Base-by-base conservation (phyloP, 2,113 vertebrate species). In the Ageneiosus marmoratus region DNA sequence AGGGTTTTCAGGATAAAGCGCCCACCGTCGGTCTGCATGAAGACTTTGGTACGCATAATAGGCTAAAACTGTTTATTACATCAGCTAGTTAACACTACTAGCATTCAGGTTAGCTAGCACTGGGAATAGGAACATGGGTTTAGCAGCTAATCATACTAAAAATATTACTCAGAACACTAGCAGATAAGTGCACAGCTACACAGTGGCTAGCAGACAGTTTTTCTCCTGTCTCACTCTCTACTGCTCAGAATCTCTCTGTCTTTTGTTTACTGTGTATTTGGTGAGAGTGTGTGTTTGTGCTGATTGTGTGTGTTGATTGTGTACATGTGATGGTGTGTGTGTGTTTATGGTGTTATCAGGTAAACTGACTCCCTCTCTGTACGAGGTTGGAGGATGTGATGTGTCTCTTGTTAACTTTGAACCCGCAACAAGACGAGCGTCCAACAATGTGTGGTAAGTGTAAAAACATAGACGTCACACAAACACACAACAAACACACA, bases 331-430 rank as follows among this genome's bases (percentile, higher is more conserved):
- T 41, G 46, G 67, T 70, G 41, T 50, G 44, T 51, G 70, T 50
- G 44, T 93, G 83, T 92, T 89, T 91, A 67, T 84, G 82, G 12
- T 56, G 11, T 37, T 56, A 7, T 51, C 84, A 99, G 97, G 97
- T 94, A 99, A 98, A 93, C 95, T 98, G 93, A 97, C 96, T 85
- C 96, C 97, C 86, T 95, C 98, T 46, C 92, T 98, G 79, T 99
- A 98, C 85, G 97, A 98, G 92, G 96, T 95, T 50, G 96, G 94
- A 84, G 97, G 96, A 89, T 99, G 97, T 89, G 96, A 98, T 92
- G 95, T 99, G 96, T 98, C 97, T 11, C 94, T 99, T 93, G 97
- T 98, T 91, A 98, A 98, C 90, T 99, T 99, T 92, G 97, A 99
- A 92, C 96, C 97, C 82, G 97, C 96, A 92, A 96, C 96, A 92